Evolutionary conservation across 1,140 invertebrate species (phyloP), one percentile per base, ranked within the genome.

Genomic region (Caenorhabditis briggsae): DNA sequence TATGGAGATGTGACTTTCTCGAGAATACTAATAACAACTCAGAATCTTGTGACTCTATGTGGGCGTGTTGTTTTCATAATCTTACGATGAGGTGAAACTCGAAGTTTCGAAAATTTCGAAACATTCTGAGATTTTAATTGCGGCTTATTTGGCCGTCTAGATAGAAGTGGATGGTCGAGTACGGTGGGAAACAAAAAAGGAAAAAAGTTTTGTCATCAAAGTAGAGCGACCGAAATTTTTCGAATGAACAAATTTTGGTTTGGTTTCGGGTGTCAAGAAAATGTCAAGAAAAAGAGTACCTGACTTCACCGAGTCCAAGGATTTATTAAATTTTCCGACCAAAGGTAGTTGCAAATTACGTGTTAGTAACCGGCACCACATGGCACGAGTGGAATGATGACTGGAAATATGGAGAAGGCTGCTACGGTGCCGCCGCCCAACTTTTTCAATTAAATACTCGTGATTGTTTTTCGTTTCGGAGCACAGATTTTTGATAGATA

Each of bases 11-110:
- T 70, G 64, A 70, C 12, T 70, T 59, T 70, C 23, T 64, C 11
- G 14, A 46, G 64, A 70, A 61, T 33, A 25, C 43, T 64, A 33
- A n/a, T 70, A 33, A 70, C 46, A 33, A 70, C 46, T 78, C 8
- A 12, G n/a, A 78, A 78, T 12, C 43, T 23, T 23, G 46, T 50
- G 70, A 78, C 70, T 43, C n/a, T 20, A 14, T 23, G 70, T 78
- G 70, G 70, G 70, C 70, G 70, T 70, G 64, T 78, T 78, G 46
- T 78, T 78, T 25, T 50, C 33, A 78, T 78, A 50, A 78, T 50
- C 43, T 78, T n/a, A 50, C 12, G 23, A 2, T 14, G 41, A 46
- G 23, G 3, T 14, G 41, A 46, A 70, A 70, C 3, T 70, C 33
- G 2, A 70, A 43, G n/a, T 78, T 50, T 78, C n/a, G 70, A 78